Evolutionary conservation across 2,113 vertebrate species (phyloP).

Genomic region (Geococcyx californianus): DNA sequence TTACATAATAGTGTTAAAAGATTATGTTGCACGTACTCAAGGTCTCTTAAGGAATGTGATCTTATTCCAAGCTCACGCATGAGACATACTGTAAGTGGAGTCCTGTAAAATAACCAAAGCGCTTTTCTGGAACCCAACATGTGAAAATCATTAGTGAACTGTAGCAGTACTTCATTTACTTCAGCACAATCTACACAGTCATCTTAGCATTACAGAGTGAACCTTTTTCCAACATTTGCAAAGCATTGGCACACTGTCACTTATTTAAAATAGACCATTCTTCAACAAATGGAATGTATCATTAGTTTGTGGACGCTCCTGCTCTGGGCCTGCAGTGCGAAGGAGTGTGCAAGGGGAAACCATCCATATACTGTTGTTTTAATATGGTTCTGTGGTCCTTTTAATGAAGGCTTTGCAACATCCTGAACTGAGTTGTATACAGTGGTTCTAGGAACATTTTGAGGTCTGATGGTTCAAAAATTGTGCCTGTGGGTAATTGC

Average conservation of each 20-base stretch:
- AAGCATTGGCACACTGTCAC: background rate
- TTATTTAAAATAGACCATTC: background rate
- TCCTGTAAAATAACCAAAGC: background rate
- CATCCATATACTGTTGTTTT: background rate
- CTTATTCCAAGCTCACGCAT: background rate
- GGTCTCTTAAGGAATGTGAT: background rate
- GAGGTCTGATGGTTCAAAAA: background rate
- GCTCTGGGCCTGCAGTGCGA: background rate
- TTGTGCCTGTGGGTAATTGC: background rate
- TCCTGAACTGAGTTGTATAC: background rate
- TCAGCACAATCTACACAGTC: too few relatives aligned
- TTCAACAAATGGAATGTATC: fast-evolving
- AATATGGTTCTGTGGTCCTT: background rate
- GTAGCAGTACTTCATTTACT: background rate
- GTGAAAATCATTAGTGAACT: background rate
- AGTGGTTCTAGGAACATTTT: background rate
- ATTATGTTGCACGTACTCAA: background rate
- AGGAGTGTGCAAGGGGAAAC: background rate
- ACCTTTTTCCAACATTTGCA: background rate
- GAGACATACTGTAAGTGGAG: background rate
- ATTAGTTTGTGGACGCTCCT: background rate
- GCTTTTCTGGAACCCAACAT: background rate
- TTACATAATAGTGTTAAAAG: background rate
- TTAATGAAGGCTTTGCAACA: background rate
- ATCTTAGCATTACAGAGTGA: background rate